These are phyloP conservation scores for Sinella curviseta DNA, from an alignment of 1,140 invertebrate genomes.

Conservation along the genomic window DNA sequence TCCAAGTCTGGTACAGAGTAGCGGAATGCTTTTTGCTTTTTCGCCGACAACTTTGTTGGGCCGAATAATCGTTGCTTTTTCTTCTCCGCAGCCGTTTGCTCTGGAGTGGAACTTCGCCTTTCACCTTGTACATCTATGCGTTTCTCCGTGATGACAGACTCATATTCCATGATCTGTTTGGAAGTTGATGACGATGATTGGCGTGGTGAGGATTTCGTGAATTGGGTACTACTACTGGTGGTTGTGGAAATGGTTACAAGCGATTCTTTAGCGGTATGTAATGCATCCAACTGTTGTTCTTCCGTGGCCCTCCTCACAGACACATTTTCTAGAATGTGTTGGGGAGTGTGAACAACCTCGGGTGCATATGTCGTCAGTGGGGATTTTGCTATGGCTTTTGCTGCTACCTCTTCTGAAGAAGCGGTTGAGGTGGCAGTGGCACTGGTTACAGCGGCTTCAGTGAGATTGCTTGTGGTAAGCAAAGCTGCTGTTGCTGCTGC, in stretches of 20 bases:
- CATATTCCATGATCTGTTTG: neutral
- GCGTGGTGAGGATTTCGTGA: neutral
- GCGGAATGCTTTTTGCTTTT: constrained; percentile 34
- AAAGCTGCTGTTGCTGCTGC: neutral
- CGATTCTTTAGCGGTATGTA: constrained; percentile 20
- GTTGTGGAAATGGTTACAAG: neutral
- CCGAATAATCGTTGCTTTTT: constrained; percentile 30
- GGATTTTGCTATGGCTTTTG: neutral
- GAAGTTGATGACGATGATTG: neutral
- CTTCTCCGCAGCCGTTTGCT: neutral
- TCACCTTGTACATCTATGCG: neutral
- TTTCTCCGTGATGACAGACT: neutral
- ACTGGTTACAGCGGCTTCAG: neutral
- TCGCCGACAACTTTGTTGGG: constrained; percentile 43
- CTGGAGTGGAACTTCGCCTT: neutral
- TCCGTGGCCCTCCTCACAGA: constrained; percentile 32
- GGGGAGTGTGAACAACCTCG: constrained; percentile 38
- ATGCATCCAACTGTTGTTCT: neutral
- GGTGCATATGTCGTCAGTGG: constrained; percentile 35
- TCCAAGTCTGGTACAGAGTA: constrained; percentile 46
- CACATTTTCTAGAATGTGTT: constrained; percentile 45
- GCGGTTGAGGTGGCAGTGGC: neutral
- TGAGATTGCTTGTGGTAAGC: neutral
- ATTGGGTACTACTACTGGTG: neutral
- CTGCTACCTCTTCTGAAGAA: neutral